Percentiles rank a stretch among this genome's conserved stretches.
Conservation (phyloP, 2,113 vertebrate genomes). For the Malurus cyaneus region DNA sequence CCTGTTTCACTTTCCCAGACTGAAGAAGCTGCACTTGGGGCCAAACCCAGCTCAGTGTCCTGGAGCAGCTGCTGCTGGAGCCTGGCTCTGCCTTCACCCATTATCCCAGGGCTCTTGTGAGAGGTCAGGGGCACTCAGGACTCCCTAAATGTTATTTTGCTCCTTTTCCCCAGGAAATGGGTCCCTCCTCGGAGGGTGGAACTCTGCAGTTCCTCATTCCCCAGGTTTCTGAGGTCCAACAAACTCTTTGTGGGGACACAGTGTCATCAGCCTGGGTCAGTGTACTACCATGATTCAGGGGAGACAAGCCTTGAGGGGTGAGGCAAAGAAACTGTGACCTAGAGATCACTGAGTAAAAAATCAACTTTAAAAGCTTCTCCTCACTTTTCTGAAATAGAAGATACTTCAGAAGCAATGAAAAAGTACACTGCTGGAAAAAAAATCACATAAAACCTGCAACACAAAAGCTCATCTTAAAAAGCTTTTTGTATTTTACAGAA, state of each 20-base stretch:
- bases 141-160: background rate
- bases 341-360: background rate
- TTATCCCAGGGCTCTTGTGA: background rate
- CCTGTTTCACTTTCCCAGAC: background rate
- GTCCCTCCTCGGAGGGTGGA: background rate
- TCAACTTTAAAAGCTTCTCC: background rate
- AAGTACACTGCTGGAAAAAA: background rate
- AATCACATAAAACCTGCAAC: background rate
- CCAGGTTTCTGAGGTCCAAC: background rate
- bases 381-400: background rate
- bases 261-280: background rate
- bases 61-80: background rate
- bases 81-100: background rate
- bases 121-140: accelerated
- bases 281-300: background rate
- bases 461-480: background rate
- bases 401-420: background rate
- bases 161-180: accelerated
- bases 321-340: background rate
- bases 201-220: background rate
- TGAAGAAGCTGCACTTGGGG: background rate
- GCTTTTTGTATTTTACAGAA: background rate
- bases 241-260: accelerated
- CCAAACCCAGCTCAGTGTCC: background rate
- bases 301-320: background rate